A percentile compares a stretch with the other conserved stretches of the same genome.
Evolutionary conservation across 53 echinoderm and acorn worm species (phyloP).

Genomic region (Luidia sarsii): DNA sequence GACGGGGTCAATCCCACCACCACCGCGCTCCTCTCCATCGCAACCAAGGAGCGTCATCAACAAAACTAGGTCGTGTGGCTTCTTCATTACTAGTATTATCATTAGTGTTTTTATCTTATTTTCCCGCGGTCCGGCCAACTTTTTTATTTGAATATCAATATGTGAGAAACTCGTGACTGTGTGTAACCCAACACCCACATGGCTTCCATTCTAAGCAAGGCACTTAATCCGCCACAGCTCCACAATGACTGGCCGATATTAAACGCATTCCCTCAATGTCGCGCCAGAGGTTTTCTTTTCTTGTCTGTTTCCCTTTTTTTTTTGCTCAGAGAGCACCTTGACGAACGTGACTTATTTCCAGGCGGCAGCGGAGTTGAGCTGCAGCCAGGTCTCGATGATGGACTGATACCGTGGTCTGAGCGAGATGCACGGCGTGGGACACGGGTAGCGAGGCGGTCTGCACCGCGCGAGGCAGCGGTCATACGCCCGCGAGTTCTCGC

Average conservation of each 20-base stretch:
- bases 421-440: too few species aligned
- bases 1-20: background rate
- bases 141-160: slow-evolving; percentile 66
- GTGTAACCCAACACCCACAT: slow-evolving; percentile 46
- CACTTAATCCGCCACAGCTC: slow-evolving; percentile 52
- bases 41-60: slow-evolving; percentile 15
- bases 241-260: slow-evolving; percentile 54
- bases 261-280: slow-evolving; percentile 60
- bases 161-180: slow-evolving; percentile 54
- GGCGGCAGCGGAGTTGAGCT: background rate
- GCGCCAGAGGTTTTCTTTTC: slow-evolving; percentile 32
- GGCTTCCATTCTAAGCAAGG: slow-evolving; percentile 22
- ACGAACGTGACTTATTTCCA: slow-evolving; percentile 54
- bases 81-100: too few species aligned
- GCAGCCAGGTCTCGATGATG: too few species aligned
- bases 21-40: background rate
- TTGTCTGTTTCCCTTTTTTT: too few species aligned
- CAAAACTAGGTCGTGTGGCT: slow-evolving; percentile 18
- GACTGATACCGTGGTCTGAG: too few species aligned
- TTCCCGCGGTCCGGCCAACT: background rate
- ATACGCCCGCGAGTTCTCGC: too few species aligned
- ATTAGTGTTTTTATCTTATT: background rate
- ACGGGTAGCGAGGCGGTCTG: too few species aligned
- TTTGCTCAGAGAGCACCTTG: slow-evolving; percentile 24
- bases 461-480: background rate